Evolutionary conservation across 2,888 invertebrate species (phyloP).

Genomic region (Oligia latruncula): DNA sequence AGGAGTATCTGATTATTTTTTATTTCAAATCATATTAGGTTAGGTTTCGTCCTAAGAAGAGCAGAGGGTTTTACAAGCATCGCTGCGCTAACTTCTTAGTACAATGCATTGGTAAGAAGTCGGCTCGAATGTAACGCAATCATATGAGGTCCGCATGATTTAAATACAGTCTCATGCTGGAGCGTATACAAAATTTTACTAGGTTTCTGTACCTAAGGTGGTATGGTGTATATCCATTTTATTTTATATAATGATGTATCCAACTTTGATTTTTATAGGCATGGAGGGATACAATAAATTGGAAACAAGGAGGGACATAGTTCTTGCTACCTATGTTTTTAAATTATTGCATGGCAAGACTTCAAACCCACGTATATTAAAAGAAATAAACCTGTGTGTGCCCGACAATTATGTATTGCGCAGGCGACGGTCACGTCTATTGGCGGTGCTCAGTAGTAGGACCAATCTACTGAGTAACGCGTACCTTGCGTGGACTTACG

Average conservation of each 20-base stretch:
- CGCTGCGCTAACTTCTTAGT: too few species aligned
- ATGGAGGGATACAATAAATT: too few species aligned
- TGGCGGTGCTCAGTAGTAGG: neutral
- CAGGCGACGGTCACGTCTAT: neutral
- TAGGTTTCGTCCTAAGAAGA: too few species aligned
- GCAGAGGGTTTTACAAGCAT: too few species aligned
- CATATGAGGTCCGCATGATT: neutral
- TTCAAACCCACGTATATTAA: neutral
- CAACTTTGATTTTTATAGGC: too few species aligned
- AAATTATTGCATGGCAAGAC: neutral
- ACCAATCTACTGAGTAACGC: neutral
- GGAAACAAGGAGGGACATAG: neutral
- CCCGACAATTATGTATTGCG: neutral
- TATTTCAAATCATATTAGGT: neutral
- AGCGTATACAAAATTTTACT: neutral
- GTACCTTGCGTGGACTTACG: neutral
- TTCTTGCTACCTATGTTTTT: neutral
- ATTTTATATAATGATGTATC: neutral
- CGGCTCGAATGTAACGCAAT: too few species aligned
- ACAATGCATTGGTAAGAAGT: too few species aligned
- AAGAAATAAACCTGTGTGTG: neutral
- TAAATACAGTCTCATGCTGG: conserved; percentile 2
- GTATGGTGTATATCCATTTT: conserved; percentile 3
- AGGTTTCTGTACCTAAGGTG: conserved; percentile 1
- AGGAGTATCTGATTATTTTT: neutral